Evolutionary conservation across 2,797 vertebrate genomes (phyloP).

Genomic region (Halcyon smyrnensis): DNA sequence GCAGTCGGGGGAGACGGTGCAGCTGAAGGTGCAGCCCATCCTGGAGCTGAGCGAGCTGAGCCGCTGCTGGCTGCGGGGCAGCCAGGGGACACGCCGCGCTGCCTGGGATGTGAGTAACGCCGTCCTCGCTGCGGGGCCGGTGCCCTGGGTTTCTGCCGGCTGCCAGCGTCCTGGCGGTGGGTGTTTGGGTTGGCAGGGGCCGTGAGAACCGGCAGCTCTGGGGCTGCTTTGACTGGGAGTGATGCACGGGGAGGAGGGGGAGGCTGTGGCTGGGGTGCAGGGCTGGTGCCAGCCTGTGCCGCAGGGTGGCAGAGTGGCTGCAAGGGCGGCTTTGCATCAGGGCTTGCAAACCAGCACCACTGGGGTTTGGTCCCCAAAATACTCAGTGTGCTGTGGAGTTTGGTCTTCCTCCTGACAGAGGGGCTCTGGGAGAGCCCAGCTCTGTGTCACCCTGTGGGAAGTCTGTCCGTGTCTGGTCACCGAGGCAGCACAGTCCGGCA

Average conservation of each 20-base stretch:
- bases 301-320: rapidly evolving
- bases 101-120: slow-evolving; percentile 87
- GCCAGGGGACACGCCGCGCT: slow-evolving; percentile 83
- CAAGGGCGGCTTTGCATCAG: background rate
- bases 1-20: slow-evolving; percentile 92
- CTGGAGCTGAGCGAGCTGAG: slow-evolving; percentile 96
- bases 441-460: rapidly evolving
- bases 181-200: background rate
- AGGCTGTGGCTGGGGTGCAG: background rate
- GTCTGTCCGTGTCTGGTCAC: background rate
- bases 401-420: background rate
- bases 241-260: background rate
- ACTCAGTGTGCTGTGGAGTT: background rate
- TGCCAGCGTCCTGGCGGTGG: rapidly evolving
- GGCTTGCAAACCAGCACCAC: rapidly evolving
- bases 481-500: rapidly evolving
- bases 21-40: slow-evolving; percentile 96
- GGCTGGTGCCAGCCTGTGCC: rapidly evolving
- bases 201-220: rapidly evolving
- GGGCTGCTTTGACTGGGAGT: rapidly evolving
- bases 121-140: rapidly evolving
- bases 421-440: background rate
- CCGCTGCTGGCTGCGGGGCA: slow-evolving; percentile 90
- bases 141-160: background rate
- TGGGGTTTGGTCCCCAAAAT: background rate